Evolutionary conservation across 2,888 invertebrate genomes (phyloP), one percentile per base, ranked within the genome.

Genomic region (Acrobasis consociella): DNA sequence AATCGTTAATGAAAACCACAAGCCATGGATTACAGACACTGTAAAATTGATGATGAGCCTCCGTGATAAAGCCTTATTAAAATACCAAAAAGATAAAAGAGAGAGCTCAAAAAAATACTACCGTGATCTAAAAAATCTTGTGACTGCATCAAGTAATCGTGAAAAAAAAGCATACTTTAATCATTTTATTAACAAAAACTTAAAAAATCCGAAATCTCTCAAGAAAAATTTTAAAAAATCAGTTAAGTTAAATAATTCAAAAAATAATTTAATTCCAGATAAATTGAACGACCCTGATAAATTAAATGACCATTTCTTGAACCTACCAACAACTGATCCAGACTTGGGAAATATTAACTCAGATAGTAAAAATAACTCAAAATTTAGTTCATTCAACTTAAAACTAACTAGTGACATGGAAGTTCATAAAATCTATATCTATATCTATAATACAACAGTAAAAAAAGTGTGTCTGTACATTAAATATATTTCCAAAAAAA

Each of bases 101-200:
- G 64, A 65, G 0, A 17, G 62, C 2, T 39, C 65, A 37, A 60
- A 55, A 38, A 11, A 58, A 1, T 70, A 70, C 46, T 67, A 68
- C 58, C 55, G 67, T 9, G 53, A 9, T 5, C 64, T 72, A 0
- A 63, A 65, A 52, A 70, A 70, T 15, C 49, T 64, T 0, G 67
- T 65, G 0, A 67, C 51, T 0, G 49, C 56, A 2, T 51, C 70
- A 2, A 50, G 66, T 9, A 58, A 69, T 51, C 42, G 63, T 1
- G 71, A 72, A 64, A 65, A 65, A 39, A 63, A 50, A 49, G 67
- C 69, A 0, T 70, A 64, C 50, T 67, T 64, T 49, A 65, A 61
- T 5, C 51, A 39, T 56, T 66, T 56, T 58, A 58, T 71, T 0
- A 69, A 69, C 39, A 65, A 62, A n/a, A 68, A 68, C 13, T 49